Evolutionary conservation across 2,113 vertebrate genomes (phyloP).

Genomic region (Suncus etruscus): DNA sequence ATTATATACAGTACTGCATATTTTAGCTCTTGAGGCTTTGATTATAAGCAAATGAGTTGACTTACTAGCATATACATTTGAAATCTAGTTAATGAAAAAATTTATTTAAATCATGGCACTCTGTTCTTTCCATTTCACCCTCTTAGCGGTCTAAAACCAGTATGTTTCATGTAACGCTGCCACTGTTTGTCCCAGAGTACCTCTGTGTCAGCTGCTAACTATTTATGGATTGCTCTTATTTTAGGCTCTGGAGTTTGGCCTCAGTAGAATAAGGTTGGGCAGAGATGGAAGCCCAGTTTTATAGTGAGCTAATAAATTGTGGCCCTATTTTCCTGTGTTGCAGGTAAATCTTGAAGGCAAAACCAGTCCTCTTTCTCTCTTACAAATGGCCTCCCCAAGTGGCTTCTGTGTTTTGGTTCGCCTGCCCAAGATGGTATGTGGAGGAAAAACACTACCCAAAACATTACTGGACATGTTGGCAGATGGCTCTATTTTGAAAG

Average conservation of each 20-base stretch:
- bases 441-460: slow-evolving; percentile 88
- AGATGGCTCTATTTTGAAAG: slow-evolving; percentile 92
- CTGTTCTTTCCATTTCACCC: not conserved
- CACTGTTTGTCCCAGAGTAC: not conserved
- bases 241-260: not conserved
- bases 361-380: slow-evolving; percentile 90
- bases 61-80: not conserved
- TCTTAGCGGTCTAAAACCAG: slow-evolving; percentile 20
- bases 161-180: not conserved
- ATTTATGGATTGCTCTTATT: slow-evolving; percentile 12
- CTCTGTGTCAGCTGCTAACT: slow-evolving; percentile 38
- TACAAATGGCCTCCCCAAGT: slow-evolving; percentile 94
- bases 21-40: not conserved
- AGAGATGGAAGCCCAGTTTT: not conserved
- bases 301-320: not conserved
- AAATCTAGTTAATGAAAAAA: not conserved
- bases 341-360: slow-evolving; percentile 93
- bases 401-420: slow-evolving; percentile 93
- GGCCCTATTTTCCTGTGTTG: slow-evolving; percentile 69
- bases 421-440: slow-evolving; percentile 88
- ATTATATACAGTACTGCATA: slow-evolving; percentile 7
- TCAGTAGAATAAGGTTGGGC: not conserved
- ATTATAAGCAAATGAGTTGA: not conserved
- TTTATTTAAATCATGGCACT: not conserved
- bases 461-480: slow-evolving; percentile 90